A percentile compares a stretch with the other conserved stretches of the same genome.
These are phyloP conservation scores for Pachyuromys duprasi DNA, from an alignment of 2,797 vertebrate genomes.

Conservation along the genomic window DNA sequence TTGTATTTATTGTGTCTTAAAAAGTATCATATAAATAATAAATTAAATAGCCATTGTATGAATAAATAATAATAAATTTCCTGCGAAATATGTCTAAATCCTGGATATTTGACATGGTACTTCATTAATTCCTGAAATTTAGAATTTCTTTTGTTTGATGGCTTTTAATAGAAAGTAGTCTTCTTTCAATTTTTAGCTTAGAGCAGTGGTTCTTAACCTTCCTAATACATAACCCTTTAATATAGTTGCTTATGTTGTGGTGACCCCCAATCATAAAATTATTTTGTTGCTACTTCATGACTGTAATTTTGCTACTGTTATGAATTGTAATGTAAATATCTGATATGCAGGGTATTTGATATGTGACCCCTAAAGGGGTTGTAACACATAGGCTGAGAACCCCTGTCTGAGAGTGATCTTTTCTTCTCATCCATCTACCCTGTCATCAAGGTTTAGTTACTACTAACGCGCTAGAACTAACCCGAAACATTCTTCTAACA, in stretches of 20 bases:
- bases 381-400: background rate
- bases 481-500: background rate
- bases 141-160: background rate
- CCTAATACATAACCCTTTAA: background rate
- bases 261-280: background rate
- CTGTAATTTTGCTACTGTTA: background rate
- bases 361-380: background rate
- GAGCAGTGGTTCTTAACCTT: background rate
- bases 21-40: background rate
- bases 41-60: background rate
- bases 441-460: conserved; percentile 13
- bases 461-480: background rate
- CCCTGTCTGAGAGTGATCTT: background rate
- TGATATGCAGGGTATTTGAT: background rate
- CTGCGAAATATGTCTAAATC: background rate
- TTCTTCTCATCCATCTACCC: background rate
- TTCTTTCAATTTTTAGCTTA: conserved; percentile 13
- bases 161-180: background rate
- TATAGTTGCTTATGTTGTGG: too few relatives aligned
- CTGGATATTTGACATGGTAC: background rate
- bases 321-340: background rate
- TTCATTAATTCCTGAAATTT: conserved; percentile 6
- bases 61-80: background rate
- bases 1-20: background rate
- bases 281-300: background rate